phyloP scores from a whole-genome alignment of 2,797 vertebrate genomes.

The Argya squamiceps region DNA sequence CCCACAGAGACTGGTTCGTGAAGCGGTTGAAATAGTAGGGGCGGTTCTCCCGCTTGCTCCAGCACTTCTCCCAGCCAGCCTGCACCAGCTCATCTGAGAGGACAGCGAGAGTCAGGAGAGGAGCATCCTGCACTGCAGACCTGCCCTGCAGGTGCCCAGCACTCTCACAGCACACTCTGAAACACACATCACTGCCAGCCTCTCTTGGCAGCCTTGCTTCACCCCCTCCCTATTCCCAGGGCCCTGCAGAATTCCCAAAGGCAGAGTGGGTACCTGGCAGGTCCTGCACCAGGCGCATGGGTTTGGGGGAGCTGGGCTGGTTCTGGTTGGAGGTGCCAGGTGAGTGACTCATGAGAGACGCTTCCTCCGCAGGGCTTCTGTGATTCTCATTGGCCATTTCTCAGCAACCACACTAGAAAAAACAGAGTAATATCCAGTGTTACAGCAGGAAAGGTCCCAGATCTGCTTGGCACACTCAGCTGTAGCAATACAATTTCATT shows the following conservation, averaged over 20 bases:
- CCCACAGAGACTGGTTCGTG: constrained; percentile 98
- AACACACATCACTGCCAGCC: background rate
- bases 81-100: constrained; percentile 92
- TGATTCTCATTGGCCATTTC: constrained; percentile 96
- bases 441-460: background rate
- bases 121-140: background rate
- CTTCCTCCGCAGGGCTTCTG: constrained; percentile 86
- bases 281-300: constrained; percentile 87
- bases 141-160: background rate
- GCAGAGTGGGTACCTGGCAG: constrained; percentile 84
- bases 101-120: background rate
- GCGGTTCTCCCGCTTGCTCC: constrained; percentile 95
- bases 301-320: constrained; percentile 88
- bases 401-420: constrained; percentile 78
- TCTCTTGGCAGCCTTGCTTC: fast-evolving
- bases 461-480: background rate
- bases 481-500: background rate
- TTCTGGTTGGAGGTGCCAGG: constrained; percentile 87
- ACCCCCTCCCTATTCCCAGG: background rate
- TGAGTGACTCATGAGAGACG: constrained; percentile 83
- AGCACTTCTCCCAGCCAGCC: constrained; percentile 97
- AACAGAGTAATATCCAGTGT: background rate
- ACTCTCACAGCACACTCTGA: background rate
- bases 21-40: constrained; percentile 98
- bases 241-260: background rate